A percentile compares a stretch with the other conserved stretches of the same genome.
phyloP scores from a whole-genome alignment of 2,113 vertebrate species.

The Indicator maculatus region DNA sequence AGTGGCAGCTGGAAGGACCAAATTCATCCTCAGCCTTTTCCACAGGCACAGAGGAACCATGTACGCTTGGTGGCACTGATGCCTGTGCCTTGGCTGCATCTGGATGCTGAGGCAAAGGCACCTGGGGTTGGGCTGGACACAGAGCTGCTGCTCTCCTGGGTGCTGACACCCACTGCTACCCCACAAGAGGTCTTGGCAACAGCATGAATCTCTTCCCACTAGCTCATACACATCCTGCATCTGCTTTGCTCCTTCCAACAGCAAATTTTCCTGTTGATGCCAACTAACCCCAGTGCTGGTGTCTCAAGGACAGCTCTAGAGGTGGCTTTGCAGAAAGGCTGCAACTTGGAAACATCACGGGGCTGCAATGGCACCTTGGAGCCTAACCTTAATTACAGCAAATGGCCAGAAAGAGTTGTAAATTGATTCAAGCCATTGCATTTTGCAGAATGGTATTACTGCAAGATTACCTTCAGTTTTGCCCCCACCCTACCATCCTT shows the following conservation, averaged over 20 bases:
- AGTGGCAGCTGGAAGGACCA: background rate
- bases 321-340: background rate
- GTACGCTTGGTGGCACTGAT: fast-evolving
- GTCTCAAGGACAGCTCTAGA: constrained; percentile 5
- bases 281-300: background rate
- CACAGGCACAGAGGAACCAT: fast-evolving
- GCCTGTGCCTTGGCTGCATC: fast-evolving
- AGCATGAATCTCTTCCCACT: fast-evolving
- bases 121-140: fast-evolving
- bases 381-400: constrained; percentile 9
- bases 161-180: background rate
- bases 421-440: background rate
- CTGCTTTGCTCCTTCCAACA: fast-evolving
- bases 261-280: background rate
- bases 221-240: background rate
- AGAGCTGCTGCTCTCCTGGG: fast-evolving
- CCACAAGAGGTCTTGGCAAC: background rate
- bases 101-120: background rate
- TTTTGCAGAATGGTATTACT: background rate
- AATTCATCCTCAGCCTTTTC: background rate
- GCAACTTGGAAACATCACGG: background rate
- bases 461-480: background rate
- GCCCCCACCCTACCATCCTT: background rate
- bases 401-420: background rate
- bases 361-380: background rate